Conservation (phyloP, 2,797 vertebrate genomes). For the Melanogrammus aeglefinus region DNA sequence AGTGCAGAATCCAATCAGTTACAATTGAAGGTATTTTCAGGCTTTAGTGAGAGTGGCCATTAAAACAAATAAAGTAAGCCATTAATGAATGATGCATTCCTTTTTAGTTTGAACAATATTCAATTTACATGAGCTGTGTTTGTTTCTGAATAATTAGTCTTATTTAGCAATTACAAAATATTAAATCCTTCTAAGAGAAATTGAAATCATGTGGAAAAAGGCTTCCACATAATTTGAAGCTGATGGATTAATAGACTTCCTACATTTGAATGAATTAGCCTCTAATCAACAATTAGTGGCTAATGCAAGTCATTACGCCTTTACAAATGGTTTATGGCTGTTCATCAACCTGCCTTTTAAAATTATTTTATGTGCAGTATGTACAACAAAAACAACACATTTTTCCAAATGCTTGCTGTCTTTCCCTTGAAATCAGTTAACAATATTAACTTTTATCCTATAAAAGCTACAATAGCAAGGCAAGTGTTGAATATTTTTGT, state of each 20-base stretch:
- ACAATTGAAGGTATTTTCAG: not conserved
- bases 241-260: conserved; percentile 27
- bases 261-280: not conserved
- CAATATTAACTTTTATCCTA: not conserved
- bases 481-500: no score
- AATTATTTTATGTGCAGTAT: not conserved
- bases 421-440: not conserved
- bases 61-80: not conserved
- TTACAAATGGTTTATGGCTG: not conserved
- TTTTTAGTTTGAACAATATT: conserved; percentile 2
- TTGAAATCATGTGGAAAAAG: conserved; percentile 13
- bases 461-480: not conserved
- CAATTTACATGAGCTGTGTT: not conserved
- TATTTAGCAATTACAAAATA: conserved; percentile 21
- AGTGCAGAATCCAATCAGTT: not conserved
- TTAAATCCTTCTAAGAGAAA: conserved; percentile 11
- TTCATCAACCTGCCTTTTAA: not conserved
- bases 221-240: conserved; percentile 37
- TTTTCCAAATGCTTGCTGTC: no score
- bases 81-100: not conserved
- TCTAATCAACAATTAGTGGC: not conserved
- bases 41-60: not conserved
- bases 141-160: conserved; percentile 10
- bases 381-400: not conserved
- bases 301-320: not conserved